Conservation (phyloP, 2,113 vertebrate genomes). For the Peromyscus californicus region DNA sequence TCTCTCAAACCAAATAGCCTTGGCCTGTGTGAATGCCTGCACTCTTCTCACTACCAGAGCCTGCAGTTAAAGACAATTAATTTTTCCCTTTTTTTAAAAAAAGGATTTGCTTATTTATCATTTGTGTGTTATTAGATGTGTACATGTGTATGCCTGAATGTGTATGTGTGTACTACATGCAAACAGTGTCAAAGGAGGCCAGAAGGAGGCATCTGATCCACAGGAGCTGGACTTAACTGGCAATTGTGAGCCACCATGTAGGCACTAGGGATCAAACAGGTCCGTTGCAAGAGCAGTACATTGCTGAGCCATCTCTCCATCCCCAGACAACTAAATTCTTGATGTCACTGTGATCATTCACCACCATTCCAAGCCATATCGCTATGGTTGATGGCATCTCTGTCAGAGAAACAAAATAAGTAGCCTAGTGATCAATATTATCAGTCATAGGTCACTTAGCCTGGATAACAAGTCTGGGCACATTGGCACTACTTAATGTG, state of each 20-base stretch:
- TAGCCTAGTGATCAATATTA: not conserved
- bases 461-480: not conserved
- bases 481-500: not conserved
- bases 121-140: not conserved
- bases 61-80: not conserved
- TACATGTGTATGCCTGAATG: not conserved
- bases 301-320: not conserved
- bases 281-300: not conserved
- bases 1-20: slow-evolving; percentile 26
- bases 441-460: not conserved
- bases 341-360: not conserved
- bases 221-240: not conserved
- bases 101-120: not conserved
- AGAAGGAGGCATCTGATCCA: not conserved
- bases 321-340: not conserved
- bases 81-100: not conserved
- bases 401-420: slow-evolving; percentile 40
- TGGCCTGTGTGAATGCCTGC: not conserved
- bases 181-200: not conserved
- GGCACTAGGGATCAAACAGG: not conserved
- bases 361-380: not conserved
- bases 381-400: not conserved
- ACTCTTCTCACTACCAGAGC: not conserved
- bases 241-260: not conserved
- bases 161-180: not conserved